Evolutionary conservation across 2,888 invertebrate genomes (phyloP), one percentile per base, ranked within the genome.

Genomic region (Phaedon cochleariae): DNA sequence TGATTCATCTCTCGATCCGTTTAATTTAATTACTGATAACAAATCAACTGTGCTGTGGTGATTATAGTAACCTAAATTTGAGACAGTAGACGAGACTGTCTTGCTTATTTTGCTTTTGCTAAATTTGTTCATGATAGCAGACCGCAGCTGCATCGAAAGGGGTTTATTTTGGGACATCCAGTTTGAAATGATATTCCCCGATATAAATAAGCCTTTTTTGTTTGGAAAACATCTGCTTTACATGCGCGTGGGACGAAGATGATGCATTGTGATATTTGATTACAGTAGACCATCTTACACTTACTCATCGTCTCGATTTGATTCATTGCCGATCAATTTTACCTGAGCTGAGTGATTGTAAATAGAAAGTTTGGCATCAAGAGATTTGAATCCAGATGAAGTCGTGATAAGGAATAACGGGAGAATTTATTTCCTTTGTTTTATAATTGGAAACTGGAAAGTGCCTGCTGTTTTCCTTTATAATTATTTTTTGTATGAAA

Each of bases 331-430:
- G 6, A 41, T 41, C n/a, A 41, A 41, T 1, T 10, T 63, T 67
- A 71, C 71, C 68, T 64, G 63, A 66, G 60, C 65, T 73, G 71
- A 59, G 49, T 57, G 67, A 67, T 71, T 74, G 74, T 69, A 62
- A 77, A 81, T 81, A 82, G 82, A 83, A 83, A 83, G 83, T 82
- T 83, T 81, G 80, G 81, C 82, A 80, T 80, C 79, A 79, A 66
- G 63, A 69, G 64, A 67, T 70, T 64, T 59, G 17, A 65, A 66
- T 70, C 67, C 63, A 70, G 69, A 70, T 70, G 63, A 68, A 67
- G 66, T 70, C 67, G 61, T 72, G 72, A 57, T 57, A 57, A 57
- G 26, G 29, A 45, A 72, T 70, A 26, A 72, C 67, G 62, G 61
- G 65, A 65, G 59, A 41, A 69, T 71, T 74, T 73, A 45, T 49